Evolutionary conservation across 2,113 vertebrate species (phyloP).

Genomic region (Boleophthalmus pectinirostris): DNA sequence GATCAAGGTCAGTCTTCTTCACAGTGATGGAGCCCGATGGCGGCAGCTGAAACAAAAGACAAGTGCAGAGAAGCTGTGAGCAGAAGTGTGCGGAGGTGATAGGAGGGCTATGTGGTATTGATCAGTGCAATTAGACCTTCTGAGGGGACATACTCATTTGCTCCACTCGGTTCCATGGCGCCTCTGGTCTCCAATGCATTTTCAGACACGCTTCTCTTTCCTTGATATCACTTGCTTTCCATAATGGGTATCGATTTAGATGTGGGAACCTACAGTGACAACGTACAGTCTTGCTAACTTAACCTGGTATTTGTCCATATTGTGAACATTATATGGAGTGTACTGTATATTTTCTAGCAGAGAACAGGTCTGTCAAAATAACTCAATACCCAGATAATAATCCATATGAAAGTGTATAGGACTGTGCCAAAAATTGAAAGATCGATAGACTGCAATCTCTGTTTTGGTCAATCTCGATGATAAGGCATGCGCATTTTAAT

Average conservation of each 20-base stretch:
- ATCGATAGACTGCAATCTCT: too few relatives aligned
- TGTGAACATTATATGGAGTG: too few relatives aligned
- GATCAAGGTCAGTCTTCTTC: slow-evolving; percentile 6
- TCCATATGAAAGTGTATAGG: too few relatives aligned
- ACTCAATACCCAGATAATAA: too few relatives aligned
- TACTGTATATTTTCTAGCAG: too few relatives aligned
- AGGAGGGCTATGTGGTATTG: slow-evolving; percentile 19
- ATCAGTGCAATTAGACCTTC: slow-evolving; percentile 45
- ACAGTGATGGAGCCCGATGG: slow-evolving; percentile 4
- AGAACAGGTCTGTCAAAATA: too few relatives aligned
- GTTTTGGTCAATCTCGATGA: too few relatives aligned
- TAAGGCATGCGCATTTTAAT: too few relatives aligned
- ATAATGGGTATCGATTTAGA: slow-evolving; percentile 64
- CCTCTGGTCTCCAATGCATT: slow-evolving; percentile 25
- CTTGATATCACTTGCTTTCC: slow-evolving; percentile 13
- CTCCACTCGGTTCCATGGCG: slow-evolving; percentile 34
- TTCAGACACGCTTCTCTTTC: background rate
- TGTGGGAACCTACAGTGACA: slow-evolving; percentile 48
- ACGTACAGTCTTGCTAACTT: slow-evolving; percentile 37
- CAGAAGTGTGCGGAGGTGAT: slow-evolving; percentile 1
- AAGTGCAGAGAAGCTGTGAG: slow-evolving; percentile 3
- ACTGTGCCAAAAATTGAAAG: too few relatives aligned
- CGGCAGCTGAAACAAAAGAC: background rate
- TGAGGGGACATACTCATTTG: slow-evolving; percentile 43
- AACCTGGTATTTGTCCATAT: slow-evolving; percentile 1